Base-by-base conservation (phyloP, 1,140 invertebrate species). In the Ganaspis sp. region DNA sequence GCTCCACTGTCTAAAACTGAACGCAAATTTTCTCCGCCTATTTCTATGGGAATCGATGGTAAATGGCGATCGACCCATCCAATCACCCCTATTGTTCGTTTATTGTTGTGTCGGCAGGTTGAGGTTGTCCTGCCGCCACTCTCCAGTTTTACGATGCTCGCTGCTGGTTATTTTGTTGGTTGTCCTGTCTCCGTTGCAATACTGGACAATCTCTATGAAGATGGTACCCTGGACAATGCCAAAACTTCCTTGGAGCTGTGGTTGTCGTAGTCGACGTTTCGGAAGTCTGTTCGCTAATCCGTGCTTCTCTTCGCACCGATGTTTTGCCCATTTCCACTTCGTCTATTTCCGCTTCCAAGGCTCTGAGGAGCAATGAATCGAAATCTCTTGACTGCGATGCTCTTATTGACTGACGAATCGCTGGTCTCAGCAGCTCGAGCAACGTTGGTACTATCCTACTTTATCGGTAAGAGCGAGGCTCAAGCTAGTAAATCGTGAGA, bases 191-290 rank as follows among this genome's bases (percentile, higher is more conserved):
- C 19, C 53, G 72, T 21, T 49, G 34, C 9, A 38, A 38, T 11
- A 71, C 70, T 9, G 79, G 79, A 17, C 83, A 85, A n/a, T 84
- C 80, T 8, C 70, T 17, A 21, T 85, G 77, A 37, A 73, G 81
- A 45, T 85, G 84, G 1, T 71, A 26, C 9, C 53, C 84, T 0
- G 83, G 84, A 34, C 83, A 85, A 73, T 78, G 71, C 77, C 78
- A 83, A 49, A 79, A 85, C 9, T 77, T 58, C 12, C 75, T 73
- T 38, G 12, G 45, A 38, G 17, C 37, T 15, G 23, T 12, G 4
- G 29, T n/a, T 70, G 34, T 6, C 17, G 12, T n/a, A 11, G 23
- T 3, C n/a, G 69, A 69, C 12, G 23, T 69, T 37, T n/a, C n/a
- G n/a, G n/a, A n/a, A n/a, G n/a, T n/a, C n/a, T n/a, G n/a, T n/a